Evolutionary conservation across 2,113 vertebrate species (phyloP).

Genomic region (Xiphophorus couchianus): DNA sequence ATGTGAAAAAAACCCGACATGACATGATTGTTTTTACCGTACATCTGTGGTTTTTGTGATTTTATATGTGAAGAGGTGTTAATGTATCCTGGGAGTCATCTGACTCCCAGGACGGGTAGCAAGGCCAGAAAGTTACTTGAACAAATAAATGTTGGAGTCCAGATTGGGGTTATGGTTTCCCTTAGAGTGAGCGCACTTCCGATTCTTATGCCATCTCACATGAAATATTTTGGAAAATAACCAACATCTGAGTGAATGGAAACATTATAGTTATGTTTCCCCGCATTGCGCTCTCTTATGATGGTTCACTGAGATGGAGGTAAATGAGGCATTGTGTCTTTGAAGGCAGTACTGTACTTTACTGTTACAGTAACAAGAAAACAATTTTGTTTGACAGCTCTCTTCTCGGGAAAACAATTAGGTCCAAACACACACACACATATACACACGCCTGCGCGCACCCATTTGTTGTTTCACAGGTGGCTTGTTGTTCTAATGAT

Average conservation of each 20-base stretch:
- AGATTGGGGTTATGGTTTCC: too few relatives aligned
- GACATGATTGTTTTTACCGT: too few relatives aligned
- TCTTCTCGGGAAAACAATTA: conserved; percentile 30
- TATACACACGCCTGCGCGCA: neutral
- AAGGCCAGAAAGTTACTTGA: neutral
- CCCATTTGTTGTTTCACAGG: conserved; percentile 32
- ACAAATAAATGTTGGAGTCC: neutral
- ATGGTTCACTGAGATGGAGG: conserved; percentile 9
- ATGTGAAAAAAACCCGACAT: too few relatives aligned
- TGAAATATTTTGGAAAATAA: conserved; percentile 14
- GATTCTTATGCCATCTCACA: neutral
- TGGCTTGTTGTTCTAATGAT: conserved; percentile 47
- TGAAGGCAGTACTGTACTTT: conserved; percentile 38
- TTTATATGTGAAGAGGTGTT: neutral
- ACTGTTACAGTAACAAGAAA: conserved; percentile 47
- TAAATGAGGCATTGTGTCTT: conserved; percentile 38
- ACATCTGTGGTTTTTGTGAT: neutral
- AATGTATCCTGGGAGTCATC: neutral
- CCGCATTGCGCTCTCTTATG: neutral
- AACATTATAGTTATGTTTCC: conserved; percentile 5
- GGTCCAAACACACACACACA: neutral
- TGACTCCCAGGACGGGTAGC: too few relatives aligned
- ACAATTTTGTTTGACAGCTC: conserved; percentile 46
- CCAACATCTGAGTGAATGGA: neutral
- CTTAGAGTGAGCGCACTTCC: neutral